Conservation (phyloP, 2,888 invertebrate species). For the Conchocele bisecta region DNA sequence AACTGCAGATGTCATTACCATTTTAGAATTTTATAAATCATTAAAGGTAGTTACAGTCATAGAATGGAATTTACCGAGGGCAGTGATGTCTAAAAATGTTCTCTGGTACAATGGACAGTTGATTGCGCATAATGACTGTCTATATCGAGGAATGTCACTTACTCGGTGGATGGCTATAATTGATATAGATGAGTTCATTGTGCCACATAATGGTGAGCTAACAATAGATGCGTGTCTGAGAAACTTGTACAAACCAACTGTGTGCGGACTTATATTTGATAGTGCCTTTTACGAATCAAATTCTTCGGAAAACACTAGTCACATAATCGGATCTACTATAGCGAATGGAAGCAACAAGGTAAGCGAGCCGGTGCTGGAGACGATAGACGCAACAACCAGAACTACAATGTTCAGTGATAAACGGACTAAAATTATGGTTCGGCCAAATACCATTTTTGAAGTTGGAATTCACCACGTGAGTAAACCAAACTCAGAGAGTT, state of each 20-base stretch:
- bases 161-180: slow-evolving; percentile 65
- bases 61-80: slow-evolving; percentile 68
- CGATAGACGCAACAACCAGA: slow-evolving; percentile 42
- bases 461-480: slow-evolving; percentile 83
- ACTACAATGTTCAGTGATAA: slow-evolving; percentile 61
- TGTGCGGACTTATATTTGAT: slow-evolving; percentile 70
- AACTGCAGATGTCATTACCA: slow-evolving; percentile 38
- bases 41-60: slow-evolving; percentile 60
- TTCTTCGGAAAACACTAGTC: too few species aligned
- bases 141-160: slow-evolving; percentile 71
- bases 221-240: slow-evolving; percentile 54
- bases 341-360: too few species aligned
- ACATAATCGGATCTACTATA: too few species aligned
- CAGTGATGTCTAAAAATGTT: slow-evolving; percentile 27
- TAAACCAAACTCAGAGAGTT: slow-evolving; percentile 78
- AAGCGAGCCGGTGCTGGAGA: slow-evolving; percentile 48
- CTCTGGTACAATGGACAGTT: slow-evolving; percentile 76
- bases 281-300: slow-evolving; percentile 75
- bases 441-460: slow-evolving; percentile 81
- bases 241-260: slow-evolving; percentile 25
- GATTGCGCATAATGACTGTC: slow-evolving; percentile 74
- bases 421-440: slow-evolving; percentile 80
- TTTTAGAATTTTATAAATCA: slow-evolving; percentile 61
- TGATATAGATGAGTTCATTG: slow-evolving; percentile 74
- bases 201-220: slow-evolving; percentile 55